A percentile compares a stretch with the other conserved stretches of the same genome.
Conservation (phyloP, 2,113 vertebrate genomes). For the Tinamus guttatus region DNA sequence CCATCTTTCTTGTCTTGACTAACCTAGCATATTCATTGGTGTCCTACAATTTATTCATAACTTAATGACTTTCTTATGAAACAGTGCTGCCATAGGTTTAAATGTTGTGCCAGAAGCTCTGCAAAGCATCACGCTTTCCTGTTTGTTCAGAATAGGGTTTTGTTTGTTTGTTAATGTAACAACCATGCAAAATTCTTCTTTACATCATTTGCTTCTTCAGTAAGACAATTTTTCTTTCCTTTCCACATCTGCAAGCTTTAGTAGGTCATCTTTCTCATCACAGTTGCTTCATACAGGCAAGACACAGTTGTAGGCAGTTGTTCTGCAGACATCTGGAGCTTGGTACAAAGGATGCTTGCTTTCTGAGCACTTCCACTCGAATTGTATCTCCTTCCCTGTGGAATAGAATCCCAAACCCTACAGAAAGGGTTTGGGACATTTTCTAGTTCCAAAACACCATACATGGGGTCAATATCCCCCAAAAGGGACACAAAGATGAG, state of each 20-base stretch:
- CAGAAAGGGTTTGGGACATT: not conserved
- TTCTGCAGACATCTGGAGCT: not conserved
- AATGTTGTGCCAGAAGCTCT: not conserved
- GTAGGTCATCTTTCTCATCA: not conserved
- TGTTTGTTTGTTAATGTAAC: not conserved
- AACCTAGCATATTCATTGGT: not conserved
- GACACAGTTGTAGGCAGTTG: too few relatives aligned
- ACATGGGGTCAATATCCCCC: not conserved
- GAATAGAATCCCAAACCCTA: not conserved
- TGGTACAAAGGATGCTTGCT: not conserved
- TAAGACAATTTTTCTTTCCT: not conserved
- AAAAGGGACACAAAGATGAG: not conserved
- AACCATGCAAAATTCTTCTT: not conserved
- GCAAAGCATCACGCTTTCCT: not conserved
- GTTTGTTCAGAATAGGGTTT: not conserved
- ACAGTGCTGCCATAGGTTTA: not conserved
- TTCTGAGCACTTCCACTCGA: not conserved
- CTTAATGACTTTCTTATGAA: not conserved
- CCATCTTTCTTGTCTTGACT: not conserved
- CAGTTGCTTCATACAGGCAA: not conserved
- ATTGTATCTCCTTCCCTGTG: not conserved
- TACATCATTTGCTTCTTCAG: not conserved
- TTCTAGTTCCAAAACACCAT: not conserved
- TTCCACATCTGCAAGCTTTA: not conserved
- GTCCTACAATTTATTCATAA: not conserved